phyloP scores from a whole-genome alignment of 1,140 invertebrate genomes.

The Myzus persicae region DNA sequence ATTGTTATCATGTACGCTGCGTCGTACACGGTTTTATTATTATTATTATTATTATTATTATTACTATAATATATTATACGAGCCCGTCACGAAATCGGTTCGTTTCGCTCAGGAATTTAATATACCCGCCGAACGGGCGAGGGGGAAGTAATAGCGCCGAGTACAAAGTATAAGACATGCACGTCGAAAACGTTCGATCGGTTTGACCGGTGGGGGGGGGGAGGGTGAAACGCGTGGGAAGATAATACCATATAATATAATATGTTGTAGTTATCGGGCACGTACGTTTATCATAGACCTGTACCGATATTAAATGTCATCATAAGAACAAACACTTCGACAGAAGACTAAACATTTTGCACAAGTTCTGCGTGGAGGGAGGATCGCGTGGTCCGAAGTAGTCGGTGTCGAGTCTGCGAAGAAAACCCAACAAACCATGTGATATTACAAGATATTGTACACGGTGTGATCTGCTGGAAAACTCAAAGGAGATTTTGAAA shows the following conservation, averaged over 20 bases:
- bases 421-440: too few relatives aligned
- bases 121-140: background rate
- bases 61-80: background rate
- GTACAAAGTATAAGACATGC: background rate
- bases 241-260: background rate
- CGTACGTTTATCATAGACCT: background rate
- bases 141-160: background rate
- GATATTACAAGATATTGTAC: too few relatives aligned
- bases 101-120: background rate
- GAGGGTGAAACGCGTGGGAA: background rate
- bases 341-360: too few relatives aligned
- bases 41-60: too few relatives aligned
- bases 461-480: too few relatives aligned
- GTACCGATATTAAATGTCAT: background rate
- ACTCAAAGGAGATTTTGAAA: too few relatives aligned
- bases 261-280: background rate
- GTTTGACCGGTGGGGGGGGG: background rate
- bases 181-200: background rate
- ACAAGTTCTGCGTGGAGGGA: too few relatives aligned
- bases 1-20: too few relatives aligned
- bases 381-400: too few relatives aligned
- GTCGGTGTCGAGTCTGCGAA: too few relatives aligned
- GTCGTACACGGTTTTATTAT: background rate
- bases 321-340: background rate
- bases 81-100: background rate